Percentiles rank a stretch among this genome's conserved stretches.
Evolutionary conservation across 2,113 vertebrate species (phyloP).

Genomic region (Halichoeres trimaculatus): DNA sequence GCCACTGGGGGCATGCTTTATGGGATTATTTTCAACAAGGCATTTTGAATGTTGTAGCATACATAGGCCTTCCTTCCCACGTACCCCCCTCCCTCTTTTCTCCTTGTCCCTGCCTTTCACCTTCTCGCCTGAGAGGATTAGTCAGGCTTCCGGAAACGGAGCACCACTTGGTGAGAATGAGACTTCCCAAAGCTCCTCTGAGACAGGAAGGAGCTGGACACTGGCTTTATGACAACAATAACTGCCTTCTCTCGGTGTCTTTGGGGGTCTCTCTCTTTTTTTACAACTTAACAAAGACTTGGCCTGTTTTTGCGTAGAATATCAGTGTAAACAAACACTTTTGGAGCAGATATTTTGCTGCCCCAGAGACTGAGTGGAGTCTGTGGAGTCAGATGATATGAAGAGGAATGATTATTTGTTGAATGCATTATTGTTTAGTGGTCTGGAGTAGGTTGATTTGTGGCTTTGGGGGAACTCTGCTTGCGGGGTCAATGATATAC

Average conservation of each 20-base stretch:
- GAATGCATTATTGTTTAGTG: constrained; percentile 61
- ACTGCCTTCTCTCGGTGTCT: constrained; percentile 43
- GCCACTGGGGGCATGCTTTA: constrained; percentile 70
- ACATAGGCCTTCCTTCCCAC: constrained; percentile 63
- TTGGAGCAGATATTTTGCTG: constrained; percentile 24
- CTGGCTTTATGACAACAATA: constrained; percentile 57
- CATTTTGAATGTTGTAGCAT: constrained; percentile 74
- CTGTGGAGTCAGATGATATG: constrained; percentile 32
- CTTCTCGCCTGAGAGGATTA: constrained; percentile 81
- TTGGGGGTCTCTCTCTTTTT: constrained; percentile 26
- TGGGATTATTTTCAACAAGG: constrained; percentile 78
- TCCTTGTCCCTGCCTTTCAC: constrained; percentile 77
- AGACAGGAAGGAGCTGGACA: constrained; percentile 57
- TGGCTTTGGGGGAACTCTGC: constrained; percentile 43
- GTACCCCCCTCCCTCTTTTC: constrained; percentile 53
- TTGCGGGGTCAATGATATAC: constrained; percentile 45
- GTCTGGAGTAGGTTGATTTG: constrained; percentile 55
- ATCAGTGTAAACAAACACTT: constrained; percentile 55
- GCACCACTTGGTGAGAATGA: constrained; percentile 67
- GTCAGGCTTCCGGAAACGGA: constrained; percentile 72
- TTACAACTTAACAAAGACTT: constrained; percentile 44
- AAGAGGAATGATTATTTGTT: constrained; percentile 62
- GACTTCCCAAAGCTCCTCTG: constrained; percentile 50
- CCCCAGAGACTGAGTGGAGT: constrained; percentile 54
- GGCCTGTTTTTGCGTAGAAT: constrained; percentile 36